Evolutionary conservation across 1,140 invertebrate species (phyloP), one percentile per base, ranked within the genome.

Genomic region (Cotesia chilonis): DNA sequence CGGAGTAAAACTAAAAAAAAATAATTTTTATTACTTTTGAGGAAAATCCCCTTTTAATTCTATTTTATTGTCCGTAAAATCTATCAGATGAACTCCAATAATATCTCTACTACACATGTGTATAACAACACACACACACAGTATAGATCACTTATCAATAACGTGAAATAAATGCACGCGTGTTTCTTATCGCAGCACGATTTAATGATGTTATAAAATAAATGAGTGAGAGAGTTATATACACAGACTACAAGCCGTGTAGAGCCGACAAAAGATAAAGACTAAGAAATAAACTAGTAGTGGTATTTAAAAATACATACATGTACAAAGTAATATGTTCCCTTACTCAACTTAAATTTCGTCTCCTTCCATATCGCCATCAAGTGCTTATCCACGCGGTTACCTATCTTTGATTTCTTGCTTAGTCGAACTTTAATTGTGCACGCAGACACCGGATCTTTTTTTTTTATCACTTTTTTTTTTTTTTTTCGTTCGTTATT

Each of bases 331-430:
- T 14, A 14, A 14, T 67, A 9, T 12, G 17, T 12, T 54, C 67
- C 52, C 67, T 68, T n/a, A 35, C 65, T 52, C 52, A 37, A 47
- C 59, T 69, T 37, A 12, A 28, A 17, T 36, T 36, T 64, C 60
- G 20, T 59, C 71, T 72, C 64, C 63, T 68, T 68, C 71, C 54
- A 36, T 66, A 59, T 35, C n/a, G 57, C 71, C 51, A 38, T 36
- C 51, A 20, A 71, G 55, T 71, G 51, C 64, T 71, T 71, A 64
- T 66, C 63, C 66, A 68, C 66, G 57, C 63, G 64, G 59, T 74
- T 60, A 74, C 68, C 73, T 74, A 68, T 74, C 73, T 70, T 65
- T 52, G 66, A 74, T 70, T 74, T 68, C 68, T 67, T 41, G 51
- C 51, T 73, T 65, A 70, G 72, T 70, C 47, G 47, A 37, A 55